phyloP scores from a whole-genome alignment of 1,140 invertebrate genomes.

The Varroa destructor region DNA sequence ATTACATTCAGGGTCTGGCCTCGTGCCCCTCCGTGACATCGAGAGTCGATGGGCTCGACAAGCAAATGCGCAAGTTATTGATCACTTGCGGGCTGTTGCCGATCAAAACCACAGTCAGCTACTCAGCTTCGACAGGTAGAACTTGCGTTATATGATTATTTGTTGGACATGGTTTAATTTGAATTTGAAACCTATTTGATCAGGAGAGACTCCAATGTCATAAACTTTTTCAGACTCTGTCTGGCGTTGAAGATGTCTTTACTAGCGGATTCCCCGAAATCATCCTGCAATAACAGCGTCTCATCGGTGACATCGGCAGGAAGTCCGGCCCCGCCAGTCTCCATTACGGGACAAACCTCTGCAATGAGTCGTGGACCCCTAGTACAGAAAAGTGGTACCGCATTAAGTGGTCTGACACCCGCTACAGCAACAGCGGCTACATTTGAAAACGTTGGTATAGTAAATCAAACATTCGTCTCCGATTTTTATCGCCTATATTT shows the following conservation, averaged over 20 bases:
- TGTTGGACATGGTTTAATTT: too few relatives aligned
- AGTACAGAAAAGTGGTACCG: too few relatives aligned
- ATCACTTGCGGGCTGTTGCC: constrained; percentile 12
- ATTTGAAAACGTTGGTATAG: too few relatives aligned
- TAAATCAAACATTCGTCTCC: too few relatives aligned
- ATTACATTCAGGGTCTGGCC: neutral
- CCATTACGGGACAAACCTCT: too few relatives aligned
- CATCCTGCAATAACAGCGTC: constrained; percentile 20
- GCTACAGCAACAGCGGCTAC: too few relatives aligned
- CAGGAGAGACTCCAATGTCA: neutral
- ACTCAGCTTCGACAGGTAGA: constrained; percentile 19
- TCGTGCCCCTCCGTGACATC: constrained; percentile 20
- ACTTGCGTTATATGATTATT: neutral
- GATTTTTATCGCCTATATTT: too few relatives aligned
- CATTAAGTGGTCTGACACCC: too few relatives aligned
- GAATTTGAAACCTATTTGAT: too few relatives aligned
- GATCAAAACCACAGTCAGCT: constrained; percentile 11
- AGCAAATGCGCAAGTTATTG: constrained; percentile 18
- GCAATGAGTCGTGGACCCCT: too few relatives aligned
- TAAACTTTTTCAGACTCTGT: neutral
- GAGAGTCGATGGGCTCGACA: constrained; percentile 14
- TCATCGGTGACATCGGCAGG: constrained; percentile 22
- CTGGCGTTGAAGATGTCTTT: constrained; percentile 9
- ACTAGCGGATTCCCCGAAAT: constrained; percentile 7
- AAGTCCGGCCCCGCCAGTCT: neutral